Percentiles rank a stretch among this genome's conserved stretches.
Conservation (phyloP, 2,797 vertebrate species). For the Chaenodraco wilsoni region DNA sequence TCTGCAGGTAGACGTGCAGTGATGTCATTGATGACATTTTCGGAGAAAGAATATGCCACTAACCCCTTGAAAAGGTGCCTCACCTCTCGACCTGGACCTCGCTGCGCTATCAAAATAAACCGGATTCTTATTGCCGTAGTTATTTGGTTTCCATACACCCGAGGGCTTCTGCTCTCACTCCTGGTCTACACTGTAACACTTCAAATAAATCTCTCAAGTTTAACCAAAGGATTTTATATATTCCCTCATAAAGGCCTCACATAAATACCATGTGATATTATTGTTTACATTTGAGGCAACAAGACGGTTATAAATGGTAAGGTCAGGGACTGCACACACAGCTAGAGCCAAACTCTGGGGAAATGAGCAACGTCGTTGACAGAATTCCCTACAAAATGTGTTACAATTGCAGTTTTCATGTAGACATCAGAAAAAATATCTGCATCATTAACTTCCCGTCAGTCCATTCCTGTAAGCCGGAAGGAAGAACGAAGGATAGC, state of each 20-base stretch:
- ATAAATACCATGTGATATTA: slow-evolving; percentile 19
- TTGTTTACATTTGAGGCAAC: slow-evolving; percentile 32
- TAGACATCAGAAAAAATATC: neutral
- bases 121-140: slow-evolving; percentile 10
- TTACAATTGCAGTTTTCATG: neutral
- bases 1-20: slow-evolving; percentile 61
- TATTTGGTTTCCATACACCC: slow-evolving; percentile 17
- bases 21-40: slow-evolving; percentile 73
- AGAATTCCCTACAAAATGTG: neutral
- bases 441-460: neutral
- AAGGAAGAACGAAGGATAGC: neutral
- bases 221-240: slow-evolving; percentile 22
- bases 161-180: slow-evolving; percentile 9
- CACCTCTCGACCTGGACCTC: slow-evolving; percentile 50
- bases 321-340: neutral
- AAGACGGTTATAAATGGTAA: slow-evolving; percentile 14
- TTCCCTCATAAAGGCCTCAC: slow-evolving; percentile 15
- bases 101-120: slow-evolving; percentile 33
- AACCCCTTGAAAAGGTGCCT: slow-evolving; percentile 29
- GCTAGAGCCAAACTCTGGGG: neutral
- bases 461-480: neutral
- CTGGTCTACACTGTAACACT: neutral
- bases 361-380: slow-evolving; percentile 1
- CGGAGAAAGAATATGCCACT: neutral
- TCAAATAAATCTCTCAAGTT: slow-evolving; percentile 29